A percentile compares a stretch with the other conserved stretches of the same genome.
Conservation (phyloP, 2,797 vertebrate genomes). For the Hydrophis major region DNA sequence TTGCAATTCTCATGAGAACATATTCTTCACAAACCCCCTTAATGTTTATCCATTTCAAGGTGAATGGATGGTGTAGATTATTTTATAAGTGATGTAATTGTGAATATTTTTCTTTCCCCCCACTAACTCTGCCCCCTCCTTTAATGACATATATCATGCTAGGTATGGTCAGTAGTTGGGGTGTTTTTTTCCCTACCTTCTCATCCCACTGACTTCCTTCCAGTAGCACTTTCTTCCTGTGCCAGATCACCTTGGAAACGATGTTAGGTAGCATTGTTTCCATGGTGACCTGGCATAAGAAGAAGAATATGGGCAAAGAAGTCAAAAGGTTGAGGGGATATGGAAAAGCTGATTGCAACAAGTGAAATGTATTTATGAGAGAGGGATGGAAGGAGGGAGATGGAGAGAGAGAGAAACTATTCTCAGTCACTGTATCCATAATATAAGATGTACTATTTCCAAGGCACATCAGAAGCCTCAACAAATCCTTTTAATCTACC, state of each 20-base stretch:
- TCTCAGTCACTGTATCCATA: neutral
- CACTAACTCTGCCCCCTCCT: neutral
- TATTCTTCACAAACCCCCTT: neutral
- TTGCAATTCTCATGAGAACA: neutral
- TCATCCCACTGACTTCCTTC: neutral
- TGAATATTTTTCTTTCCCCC: neutral
- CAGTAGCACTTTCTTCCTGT: neutral
- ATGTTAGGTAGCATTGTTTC: neutral
- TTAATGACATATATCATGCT: neutral
- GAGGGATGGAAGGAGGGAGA: fast-evolving
- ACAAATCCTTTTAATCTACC: neutral
- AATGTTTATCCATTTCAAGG: neutral
- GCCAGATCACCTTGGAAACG: neutral
- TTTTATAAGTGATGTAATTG: neutral
- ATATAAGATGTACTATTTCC: neutral
- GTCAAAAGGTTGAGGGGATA: neutral
- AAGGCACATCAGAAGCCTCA: neutral
- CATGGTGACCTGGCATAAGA: neutral
- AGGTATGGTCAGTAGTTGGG: neutral
- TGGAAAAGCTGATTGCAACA: neutral
- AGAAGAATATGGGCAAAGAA: neutral
- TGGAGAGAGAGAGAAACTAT: neutral
- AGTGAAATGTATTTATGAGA: neutral
- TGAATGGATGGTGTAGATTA: neutral
- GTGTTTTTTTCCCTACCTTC: neutral